phyloP scores from a whole-genome alignment of 2,888 invertebrate genomes.

The Hartigia nigra region DNA sequence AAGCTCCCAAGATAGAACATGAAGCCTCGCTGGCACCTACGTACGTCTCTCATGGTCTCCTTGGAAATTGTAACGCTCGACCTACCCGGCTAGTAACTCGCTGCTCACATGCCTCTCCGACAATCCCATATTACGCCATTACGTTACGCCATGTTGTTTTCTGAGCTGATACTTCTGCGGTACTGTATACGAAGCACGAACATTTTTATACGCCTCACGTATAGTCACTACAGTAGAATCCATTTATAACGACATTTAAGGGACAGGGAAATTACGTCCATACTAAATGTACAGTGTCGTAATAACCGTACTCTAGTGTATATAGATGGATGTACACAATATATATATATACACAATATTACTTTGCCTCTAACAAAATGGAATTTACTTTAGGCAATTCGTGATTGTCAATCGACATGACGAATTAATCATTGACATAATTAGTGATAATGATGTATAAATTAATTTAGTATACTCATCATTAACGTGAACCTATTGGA shows the following conservation, averaged over 20 bases:
- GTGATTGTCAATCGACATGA: too few relatives aligned
- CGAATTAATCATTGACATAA: too few relatives aligned
- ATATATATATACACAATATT: too few relatives aligned
- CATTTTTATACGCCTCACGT: neutral
- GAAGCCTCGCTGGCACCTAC: neutral
- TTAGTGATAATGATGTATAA: too few relatives aligned
- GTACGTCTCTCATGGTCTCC: neutral
- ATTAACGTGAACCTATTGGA: neutral
- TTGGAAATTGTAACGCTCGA: neutral
- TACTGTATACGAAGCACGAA: neutral
- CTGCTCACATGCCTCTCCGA: neutral
- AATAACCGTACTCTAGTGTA: too few relatives aligned
- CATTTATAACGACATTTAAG: too few relatives aligned
- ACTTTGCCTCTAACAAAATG: too few relatives aligned
- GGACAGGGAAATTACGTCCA: too few relatives aligned
- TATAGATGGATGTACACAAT: too few relatives aligned
- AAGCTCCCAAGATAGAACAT: neutral
- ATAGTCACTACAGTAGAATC: too few relatives aligned
- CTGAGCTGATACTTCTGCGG: neutral
- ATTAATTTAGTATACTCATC: too few relatives aligned
- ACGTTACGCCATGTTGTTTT: neutral
- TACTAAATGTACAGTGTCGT: too few relatives aligned
- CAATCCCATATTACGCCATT: neutral
- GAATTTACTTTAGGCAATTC: slow-evolving; percentile 13
- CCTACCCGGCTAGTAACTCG: neutral